A percentile compares a stretch with the other conserved stretches of the same genome.
phyloP scores from a whole-genome alignment of 2,797 vertebrate genomes.

The Chaenodraco wilsoni region DNA sequence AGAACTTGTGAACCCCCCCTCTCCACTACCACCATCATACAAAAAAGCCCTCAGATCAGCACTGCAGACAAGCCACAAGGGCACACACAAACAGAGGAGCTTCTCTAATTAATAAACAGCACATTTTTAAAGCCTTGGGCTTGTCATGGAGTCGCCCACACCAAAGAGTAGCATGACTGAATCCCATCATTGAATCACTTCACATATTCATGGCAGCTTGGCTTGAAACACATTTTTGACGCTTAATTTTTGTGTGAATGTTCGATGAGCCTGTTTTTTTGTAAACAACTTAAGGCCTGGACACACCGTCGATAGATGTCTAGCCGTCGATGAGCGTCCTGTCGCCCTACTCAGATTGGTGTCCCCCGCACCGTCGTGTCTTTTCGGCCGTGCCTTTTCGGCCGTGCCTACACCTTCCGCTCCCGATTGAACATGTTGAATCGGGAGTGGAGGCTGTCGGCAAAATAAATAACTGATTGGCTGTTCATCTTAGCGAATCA shows the following conservation, averaged over 20 bases:
- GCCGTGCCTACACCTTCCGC: too few relatives aligned
- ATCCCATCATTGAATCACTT: slow-evolving; percentile 49
- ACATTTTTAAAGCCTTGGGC: slow-evolving; percentile 60
- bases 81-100: slow-evolving; percentile 52
- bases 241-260: too few relatives aligned
- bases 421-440: too few relatives aligned
- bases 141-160: slow-evolving; percentile 59
- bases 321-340: too few relatives aligned
- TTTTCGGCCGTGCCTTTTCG: too few relatives aligned
- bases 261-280: too few relatives aligned
- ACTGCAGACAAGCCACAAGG: slow-evolving; percentile 52
- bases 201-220: slow-evolving; percentile 28
- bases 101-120: slow-evolving; percentile 75
- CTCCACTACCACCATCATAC: slow-evolving; percentile 34
- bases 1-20: slow-evolving; percentile 47
- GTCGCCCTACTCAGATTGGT: too few relatives aligned
- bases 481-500: background rate
- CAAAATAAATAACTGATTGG: too few relatives aligned
- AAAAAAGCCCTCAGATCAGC: slow-evolving; percentile 55
- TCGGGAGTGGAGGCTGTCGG: too few relatives aligned
- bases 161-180: slow-evolving; percentile 46
- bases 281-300: too few relatives aligned
- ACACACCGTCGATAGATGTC: too few relatives aligned
- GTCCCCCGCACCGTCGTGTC: too few relatives aligned
- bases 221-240: slow-evolving; percentile 48